Percentiles rank a stretch among this genome's conserved stretches.
Conservation (phyloP, 2,888 invertebrate genomes). For the Agonum fuliginosum region DNA sequence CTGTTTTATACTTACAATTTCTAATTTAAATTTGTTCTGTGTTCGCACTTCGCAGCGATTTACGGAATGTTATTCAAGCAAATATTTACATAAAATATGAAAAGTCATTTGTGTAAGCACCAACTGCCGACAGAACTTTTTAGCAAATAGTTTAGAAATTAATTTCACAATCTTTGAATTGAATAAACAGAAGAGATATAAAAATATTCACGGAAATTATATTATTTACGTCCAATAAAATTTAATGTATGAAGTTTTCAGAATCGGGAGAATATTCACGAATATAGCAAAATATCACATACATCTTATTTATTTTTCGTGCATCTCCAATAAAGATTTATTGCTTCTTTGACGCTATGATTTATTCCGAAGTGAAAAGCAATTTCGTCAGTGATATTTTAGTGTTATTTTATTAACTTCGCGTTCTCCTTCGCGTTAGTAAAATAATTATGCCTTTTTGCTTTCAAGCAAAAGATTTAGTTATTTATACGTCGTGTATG, state of each 20-base stretch:
- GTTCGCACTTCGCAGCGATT: conserved; percentile 11
- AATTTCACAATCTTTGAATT: conserved; percentile 18
- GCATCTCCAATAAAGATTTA: conserved; percentile 41
- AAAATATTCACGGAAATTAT: not conserved
- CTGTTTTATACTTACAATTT: conserved; percentile 8
- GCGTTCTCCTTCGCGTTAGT: not conserved
- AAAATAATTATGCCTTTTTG: not conserved
- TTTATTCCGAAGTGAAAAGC: conserved; percentile 30
- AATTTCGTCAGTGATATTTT: conserved; percentile 12
- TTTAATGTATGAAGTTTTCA: not conserved
- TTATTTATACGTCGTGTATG: not conserved
- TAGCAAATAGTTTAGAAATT: conserved; percentile 22
- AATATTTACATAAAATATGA: conserved; percentile 40
- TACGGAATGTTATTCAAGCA: conserved; percentile 19
- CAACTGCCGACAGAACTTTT: conserved; percentile 20
- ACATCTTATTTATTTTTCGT: conserved; percentile 33
- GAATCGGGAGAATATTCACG: not conserved
- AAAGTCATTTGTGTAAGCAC: conserved; percentile 20
- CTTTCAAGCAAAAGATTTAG: not conserved
- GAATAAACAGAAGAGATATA: not conserved
- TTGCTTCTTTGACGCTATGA: conserved; percentile 31
- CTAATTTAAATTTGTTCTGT: conserved; percentile 8
- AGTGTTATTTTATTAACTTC: conserved; percentile 24
- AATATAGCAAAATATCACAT: not conserved
- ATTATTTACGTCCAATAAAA: not conserved